Conservation (phyloP, 2,888 invertebrate genomes). For the Girardia tigrina region DNA sequence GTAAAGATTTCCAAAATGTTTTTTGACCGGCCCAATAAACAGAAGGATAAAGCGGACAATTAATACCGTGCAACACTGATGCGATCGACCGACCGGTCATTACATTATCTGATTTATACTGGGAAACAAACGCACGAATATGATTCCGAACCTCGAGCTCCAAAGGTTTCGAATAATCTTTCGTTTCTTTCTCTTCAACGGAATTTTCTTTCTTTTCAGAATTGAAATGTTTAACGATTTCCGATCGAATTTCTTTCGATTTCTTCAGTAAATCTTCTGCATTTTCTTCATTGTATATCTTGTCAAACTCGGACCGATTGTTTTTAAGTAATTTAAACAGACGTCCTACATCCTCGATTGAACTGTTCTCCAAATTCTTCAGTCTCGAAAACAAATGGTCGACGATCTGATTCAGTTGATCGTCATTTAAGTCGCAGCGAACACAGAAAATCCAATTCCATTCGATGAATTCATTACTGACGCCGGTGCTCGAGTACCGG, state of each 20-base stretch:
- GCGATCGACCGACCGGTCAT: slow-evolving; percentile 76
- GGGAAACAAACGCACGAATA: slow-evolving; percentile 60
- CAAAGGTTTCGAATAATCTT: slow-evolving; percentile 58
- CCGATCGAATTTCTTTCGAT: neutral
- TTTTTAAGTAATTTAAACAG: neutral
- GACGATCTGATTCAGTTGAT: slow-evolving; percentile 62
- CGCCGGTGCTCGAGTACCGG: slow-evolving; percentile 57
- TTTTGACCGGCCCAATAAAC: slow-evolving; percentile 72
- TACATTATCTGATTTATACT: slow-evolving; percentile 57
- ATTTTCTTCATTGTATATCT: neutral
- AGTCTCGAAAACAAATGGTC: slow-evolving; percentile 52
- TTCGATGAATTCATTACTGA: slow-evolving; percentile 67
- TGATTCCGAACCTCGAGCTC: slow-evolving; percentile 56
- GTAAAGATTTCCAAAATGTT: slow-evolving; percentile 69
- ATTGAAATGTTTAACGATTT: slow-evolving; percentile 10
- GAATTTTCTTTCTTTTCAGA: neutral
- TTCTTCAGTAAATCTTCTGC: neutral
- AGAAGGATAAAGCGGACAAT: slow-evolving; percentile 78
- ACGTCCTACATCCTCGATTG: neutral
- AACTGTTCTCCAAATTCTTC: neutral
- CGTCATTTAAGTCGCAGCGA: slow-evolving; percentile 60
- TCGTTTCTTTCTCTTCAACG: slow-evolving; percentile 41
- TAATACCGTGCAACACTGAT: slow-evolving; percentile 80
- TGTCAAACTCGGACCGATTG: neutral
- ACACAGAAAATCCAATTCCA: slow-evolving; percentile 28